Conservation (phyloP, 2,113 vertebrate species). For the Otis tarda region DNA sequence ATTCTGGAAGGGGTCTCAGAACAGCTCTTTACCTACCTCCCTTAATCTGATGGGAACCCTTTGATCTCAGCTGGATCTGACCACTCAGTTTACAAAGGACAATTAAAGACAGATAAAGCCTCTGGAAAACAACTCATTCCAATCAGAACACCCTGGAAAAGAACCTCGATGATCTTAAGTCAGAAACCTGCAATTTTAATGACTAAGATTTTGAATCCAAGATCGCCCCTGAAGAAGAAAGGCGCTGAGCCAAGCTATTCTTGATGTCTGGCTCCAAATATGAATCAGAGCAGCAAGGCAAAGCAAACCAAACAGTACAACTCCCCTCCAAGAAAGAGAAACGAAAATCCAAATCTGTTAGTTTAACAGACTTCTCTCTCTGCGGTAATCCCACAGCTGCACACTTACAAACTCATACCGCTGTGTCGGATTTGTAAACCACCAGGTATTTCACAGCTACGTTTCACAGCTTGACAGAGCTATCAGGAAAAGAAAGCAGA, state of each 20-base stretch:
- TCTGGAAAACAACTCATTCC: slow-evolving; percentile 19
- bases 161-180: not conserved
- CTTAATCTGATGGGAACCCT: slow-evolving; percentile 54
- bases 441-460: not conserved
- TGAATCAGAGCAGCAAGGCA: not conserved
- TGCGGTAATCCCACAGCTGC: not conserved
- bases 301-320: not conserved
- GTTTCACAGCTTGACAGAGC: not conserved
- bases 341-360: not conserved
- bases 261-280: not conserved
- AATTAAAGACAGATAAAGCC: slow-evolving; percentile 43
- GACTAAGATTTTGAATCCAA: not conserved
- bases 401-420: not conserved
- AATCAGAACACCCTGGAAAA: not conserved
- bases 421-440: not conserved
- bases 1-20: not conserved
- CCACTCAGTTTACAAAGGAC: slow-evolving; percentile 42
- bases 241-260: not conserved
- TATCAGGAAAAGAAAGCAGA: not conserved
- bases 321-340: not conserved
- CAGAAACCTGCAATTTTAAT: not conserved
- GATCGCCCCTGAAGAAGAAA: not conserved
- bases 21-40: slow-evolving; percentile 14
- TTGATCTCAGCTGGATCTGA: slow-evolving; percentile 65
- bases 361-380: not conserved